phyloP scores from a whole-genome alignment of 2,113 vertebrate genomes.

The Solea solea region DNA sequence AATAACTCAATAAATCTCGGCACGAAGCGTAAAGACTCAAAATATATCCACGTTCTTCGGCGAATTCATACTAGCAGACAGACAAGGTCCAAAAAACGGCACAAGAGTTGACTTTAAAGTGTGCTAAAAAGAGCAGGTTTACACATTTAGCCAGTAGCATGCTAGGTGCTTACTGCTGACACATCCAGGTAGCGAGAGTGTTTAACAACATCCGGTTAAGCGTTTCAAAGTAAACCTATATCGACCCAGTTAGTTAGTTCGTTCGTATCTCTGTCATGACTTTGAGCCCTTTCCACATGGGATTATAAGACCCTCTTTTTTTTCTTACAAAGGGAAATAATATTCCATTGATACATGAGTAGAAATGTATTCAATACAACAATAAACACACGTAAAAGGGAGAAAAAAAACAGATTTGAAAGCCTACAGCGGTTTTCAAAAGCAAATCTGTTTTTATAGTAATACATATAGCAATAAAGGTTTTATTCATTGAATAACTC shows the following conservation, averaged over 20 bases:
- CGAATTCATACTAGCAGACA: not conserved
- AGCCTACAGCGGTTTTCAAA: too few species aligned
- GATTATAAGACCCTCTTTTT: not conserved
- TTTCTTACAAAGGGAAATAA: not conserved
- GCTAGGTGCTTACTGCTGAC: constrained; percentile 38
- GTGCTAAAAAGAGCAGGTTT: constrained; percentile 10
- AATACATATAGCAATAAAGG: too few species aligned
- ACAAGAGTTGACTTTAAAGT: constrained; percentile 6
- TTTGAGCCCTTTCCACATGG: too few species aligned
- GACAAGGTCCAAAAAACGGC: not conserved
- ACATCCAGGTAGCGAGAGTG: fast-evolving
- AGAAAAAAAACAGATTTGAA: too few species aligned
- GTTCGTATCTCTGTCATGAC: not conserved
- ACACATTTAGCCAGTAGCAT: constrained; percentile 40
- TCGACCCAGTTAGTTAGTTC: not conserved
- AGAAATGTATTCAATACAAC: too few species aligned
- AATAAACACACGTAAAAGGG: too few species aligned
- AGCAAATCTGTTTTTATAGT: too few species aligned
- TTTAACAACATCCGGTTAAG: not conserved
- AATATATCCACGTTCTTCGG: fast-evolving
- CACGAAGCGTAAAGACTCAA: not conserved
- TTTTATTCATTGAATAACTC: too few species aligned
- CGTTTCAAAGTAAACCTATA: constrained; percentile 46
- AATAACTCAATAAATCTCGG: not conserved
- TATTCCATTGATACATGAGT: too few species aligned